Evolutionary conservation across 2,797 vertebrate species (phyloP).

Genomic region (Acropternis orthonyx): DNA sequence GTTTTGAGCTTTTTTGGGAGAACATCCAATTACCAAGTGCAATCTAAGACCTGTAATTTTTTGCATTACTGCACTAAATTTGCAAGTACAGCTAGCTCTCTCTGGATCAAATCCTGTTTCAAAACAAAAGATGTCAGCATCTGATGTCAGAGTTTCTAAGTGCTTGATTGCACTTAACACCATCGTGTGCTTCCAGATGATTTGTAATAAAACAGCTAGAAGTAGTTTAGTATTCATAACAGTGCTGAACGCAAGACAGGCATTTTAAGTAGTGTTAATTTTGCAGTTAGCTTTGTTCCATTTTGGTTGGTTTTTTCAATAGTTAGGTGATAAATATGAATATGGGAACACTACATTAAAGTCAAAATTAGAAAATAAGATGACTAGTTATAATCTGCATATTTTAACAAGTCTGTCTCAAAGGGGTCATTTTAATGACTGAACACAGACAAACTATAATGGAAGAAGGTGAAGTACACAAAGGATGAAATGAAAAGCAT

Average conservation of each 20-base stretch:
- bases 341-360: background rate
- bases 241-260: background rate
- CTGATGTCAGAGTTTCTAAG: conserved; percentile 48
- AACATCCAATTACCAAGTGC: conserved; percentile 1
- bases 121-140: conserved; percentile 56
- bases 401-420: background rate
- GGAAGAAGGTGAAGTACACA: background rate
- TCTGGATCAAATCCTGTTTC: conserved; percentile 44
- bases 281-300: background rate
- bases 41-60: background rate
- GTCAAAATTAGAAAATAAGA: background rate
- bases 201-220: background rate
- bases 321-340: background rate
- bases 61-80: conserved; percentile 32
- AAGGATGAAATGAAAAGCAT: background rate
- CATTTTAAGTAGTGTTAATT: conserved; percentile 21
- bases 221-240: conserved; percentile 48
- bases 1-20: background rate
- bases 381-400: background rate
- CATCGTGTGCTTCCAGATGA: conserved; percentile 18
- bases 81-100: conserved; percentile 29
- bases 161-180: conserved; percentile 45
- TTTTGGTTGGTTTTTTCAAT: background rate
- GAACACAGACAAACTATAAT: background rate
- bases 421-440: background rate